These are phyloP conservation scores for Gymnocephalus cernua DNA, from an alignment of 2,113 vertebrate species.

Conservation along the genomic window DNA sequence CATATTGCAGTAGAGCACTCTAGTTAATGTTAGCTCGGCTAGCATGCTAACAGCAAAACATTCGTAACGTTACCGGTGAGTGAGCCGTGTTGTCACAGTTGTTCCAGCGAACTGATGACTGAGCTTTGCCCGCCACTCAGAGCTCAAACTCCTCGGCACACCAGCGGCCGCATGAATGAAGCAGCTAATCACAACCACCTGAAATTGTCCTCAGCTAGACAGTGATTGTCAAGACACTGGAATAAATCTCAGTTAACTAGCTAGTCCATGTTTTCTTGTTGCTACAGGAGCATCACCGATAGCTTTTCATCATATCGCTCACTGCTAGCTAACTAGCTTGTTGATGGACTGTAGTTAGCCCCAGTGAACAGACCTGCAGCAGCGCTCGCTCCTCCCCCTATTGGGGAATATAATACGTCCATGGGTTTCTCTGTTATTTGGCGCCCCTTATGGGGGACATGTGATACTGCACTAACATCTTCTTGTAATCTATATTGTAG, in stretches of 20 bases:
- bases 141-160: constrained; percentile 57
- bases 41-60: constrained; percentile 66
- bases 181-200: constrained; percentile 29
- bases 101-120: constrained; percentile 52
- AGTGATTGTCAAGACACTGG: constrained; percentile 21
- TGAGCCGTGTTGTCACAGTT: constrained; percentile 69
- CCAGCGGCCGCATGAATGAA: constrained; percentile 64
- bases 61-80: constrained; percentile 63
- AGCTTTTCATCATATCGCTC: constrained; percentile 18
- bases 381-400: constrained; percentile 46
- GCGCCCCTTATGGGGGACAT: constrained; percentile 27
- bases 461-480: neutral
- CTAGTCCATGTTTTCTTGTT: constrained; percentile 52
- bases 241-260: neutral
- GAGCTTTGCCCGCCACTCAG: constrained; percentile 61
- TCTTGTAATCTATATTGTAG: neutral
- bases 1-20: fast-evolving
- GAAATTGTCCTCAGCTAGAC: neutral
- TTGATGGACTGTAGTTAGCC: constrained; percentile 65
- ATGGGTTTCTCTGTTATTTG: constrained; percentile 5
- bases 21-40: constrained; percentile 27
- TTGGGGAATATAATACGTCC: too few relatives aligned
- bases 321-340: constrained; percentile 78
- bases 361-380: constrained; percentile 51
- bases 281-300: neutral